Percentiles rank a stretch among this genome's conserved stretches.
Evolutionary conservation across 2,797 vertebrate species (phyloP).

Genomic region (Poeciliopsis gracilis): DNA sequence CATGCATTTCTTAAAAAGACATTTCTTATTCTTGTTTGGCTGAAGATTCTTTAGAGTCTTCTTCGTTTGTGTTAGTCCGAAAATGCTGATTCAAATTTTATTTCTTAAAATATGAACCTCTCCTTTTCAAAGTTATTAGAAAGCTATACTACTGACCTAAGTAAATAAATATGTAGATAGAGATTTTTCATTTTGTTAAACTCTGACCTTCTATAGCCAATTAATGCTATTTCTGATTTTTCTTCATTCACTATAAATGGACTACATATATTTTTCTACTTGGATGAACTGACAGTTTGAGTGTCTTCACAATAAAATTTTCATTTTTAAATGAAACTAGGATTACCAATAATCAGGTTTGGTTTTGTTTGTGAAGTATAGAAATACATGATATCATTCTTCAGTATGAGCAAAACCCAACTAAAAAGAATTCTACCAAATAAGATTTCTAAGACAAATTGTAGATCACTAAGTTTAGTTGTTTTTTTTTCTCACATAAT

Average conservation of each 20-base stretch:
- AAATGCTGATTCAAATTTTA: neutral
- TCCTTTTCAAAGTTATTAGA: neutral
- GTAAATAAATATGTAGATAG: neutral
- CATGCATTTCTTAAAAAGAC: neutral
- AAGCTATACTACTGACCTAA: neutral
- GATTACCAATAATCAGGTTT: neutral
- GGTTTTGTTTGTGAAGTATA: neutral
- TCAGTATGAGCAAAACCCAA: neutral
- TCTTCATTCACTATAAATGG: neutral
- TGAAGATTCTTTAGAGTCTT: neutral
- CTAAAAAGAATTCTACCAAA: neutral
- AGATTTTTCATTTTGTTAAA: neutral
- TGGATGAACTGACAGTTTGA: neutral
- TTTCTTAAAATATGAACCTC: neutral
- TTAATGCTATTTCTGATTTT: neutral
- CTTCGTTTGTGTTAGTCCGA: neutral
- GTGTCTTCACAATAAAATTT: neutral
- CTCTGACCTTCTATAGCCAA: neutral
- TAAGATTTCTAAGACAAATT: neutral
- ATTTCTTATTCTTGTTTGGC: neutral
- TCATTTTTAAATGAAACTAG: neutral
- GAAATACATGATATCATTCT: neutral
- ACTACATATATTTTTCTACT: neutral
- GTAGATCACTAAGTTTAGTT: too few relatives aligned
- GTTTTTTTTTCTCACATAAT: neutral